These are phyloP conservation scores for Anadara kagoshimensis DNA, from an alignment of 1,140 invertebrate species.

Conservation along the genomic window DNA sequence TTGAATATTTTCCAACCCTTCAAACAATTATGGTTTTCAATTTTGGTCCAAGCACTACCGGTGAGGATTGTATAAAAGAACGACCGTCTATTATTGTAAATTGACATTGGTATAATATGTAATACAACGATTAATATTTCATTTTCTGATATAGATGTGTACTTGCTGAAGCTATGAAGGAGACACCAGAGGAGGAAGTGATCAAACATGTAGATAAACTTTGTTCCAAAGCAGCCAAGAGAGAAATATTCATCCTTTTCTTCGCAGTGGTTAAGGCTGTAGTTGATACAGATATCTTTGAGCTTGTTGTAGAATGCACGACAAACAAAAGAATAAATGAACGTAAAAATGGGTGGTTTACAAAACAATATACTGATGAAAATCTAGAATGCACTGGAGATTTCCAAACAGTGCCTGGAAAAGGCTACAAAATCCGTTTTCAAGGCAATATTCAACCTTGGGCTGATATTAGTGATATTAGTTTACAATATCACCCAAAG, in stretches of 20 bases:
- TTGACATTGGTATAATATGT: no score
- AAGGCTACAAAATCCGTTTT: constrained; percentile 19
- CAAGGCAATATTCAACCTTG: constrained; percentile 24
- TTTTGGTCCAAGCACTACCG: no score
- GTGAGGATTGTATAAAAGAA: no score
- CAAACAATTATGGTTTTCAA: no score
- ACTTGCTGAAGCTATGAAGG: constrained; percentile 14
- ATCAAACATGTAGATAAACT: constrained; percentile 16
- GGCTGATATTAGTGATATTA: constrained; percentile 6
- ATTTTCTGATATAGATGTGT: constrained; percentile 21
- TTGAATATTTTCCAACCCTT: no score
- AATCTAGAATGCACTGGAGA: constrained; percentile 20
- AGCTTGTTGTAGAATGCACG: constrained; percentile 27
- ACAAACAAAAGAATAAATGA: constrained; percentile 24
- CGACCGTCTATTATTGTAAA: no score
- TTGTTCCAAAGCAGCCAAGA: constrained; percentile 7
- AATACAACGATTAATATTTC: no score
- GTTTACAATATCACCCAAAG: constrained; percentile 37
- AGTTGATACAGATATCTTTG: not conserved
- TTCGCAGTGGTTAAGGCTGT: constrained; percentile 31
- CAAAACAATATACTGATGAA: constrained; percentile 15
- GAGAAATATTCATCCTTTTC: constrained; percentile 13
- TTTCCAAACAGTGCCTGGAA: constrained; percentile 24
- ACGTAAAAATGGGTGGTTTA: constrained; percentile 30
- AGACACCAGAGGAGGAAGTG: not conserved